Percentiles rank a stretch among this genome's conserved stretches.
phyloP scores from a whole-genome alignment of 1,140 invertebrate genomes.

The Drosophila ambigua region DNA sequence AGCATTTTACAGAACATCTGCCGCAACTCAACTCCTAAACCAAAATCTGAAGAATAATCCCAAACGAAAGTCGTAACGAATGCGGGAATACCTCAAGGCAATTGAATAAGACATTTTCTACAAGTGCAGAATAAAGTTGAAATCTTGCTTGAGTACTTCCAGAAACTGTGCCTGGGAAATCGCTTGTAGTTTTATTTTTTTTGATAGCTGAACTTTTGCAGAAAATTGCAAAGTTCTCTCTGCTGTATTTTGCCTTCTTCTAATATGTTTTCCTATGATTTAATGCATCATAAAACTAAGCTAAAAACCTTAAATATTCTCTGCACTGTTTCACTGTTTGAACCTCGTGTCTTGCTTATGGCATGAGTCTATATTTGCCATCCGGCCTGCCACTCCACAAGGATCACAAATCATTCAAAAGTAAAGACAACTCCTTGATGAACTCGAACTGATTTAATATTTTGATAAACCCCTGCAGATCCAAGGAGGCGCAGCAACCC shows the following conservation, averaged over 20 bases:
- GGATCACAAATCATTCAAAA: neutral
- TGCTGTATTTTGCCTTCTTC: too few species aligned
- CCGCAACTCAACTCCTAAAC: slow-evolving; percentile 34
- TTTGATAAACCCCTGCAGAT: neutral
- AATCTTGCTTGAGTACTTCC: slow-evolving; percentile 2
- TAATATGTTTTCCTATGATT: too few species aligned
- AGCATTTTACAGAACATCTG: slow-evolving; percentile 58
- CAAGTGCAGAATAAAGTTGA: neutral
- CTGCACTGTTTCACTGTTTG: too few species aligned
- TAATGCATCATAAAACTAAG: too few species aligned
- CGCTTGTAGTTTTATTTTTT: too few species aligned
- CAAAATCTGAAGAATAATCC: slow-evolving; percentile 9
- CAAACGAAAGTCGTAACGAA: slow-evolving; percentile 14
- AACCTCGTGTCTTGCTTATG: too few species aligned
- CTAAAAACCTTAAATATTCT: too few species aligned
- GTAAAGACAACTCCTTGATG: neutral
- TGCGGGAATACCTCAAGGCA: slow-evolving; percentile 9
- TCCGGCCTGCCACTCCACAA: neutral
- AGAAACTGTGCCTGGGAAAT: too few species aligned
- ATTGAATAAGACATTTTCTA: slow-evolving; percentile 13
- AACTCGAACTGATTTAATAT: slow-evolving; percentile 10
- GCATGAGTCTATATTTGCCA: too few species aligned
- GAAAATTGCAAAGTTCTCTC: too few species aligned
- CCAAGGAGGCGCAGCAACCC: neutral
- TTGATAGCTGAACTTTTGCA: too few species aligned